phyloP scores from a whole-genome alignment of 2,797 vertebrate genomes.

The Onychomys leucogaster region DNA sequence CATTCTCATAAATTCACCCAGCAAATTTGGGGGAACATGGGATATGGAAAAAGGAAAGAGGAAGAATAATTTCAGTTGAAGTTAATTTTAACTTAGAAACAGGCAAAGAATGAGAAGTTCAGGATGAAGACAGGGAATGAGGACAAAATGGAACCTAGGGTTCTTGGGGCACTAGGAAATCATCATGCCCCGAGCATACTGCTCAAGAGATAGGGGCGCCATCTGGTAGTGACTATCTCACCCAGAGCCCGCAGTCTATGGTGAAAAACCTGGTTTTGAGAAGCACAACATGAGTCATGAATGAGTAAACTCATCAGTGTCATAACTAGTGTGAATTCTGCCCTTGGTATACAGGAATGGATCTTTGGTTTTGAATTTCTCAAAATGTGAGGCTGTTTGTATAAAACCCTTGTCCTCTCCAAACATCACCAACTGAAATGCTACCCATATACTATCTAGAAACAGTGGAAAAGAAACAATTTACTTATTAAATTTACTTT shows the following conservation, averaged over 20 bases:
- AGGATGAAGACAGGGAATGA: not conserved
- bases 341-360: not conserved
- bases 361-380: not conserved
- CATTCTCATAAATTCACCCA: not conserved
- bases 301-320: not conserved
- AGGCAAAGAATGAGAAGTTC: not conserved
- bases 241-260: accelerated
- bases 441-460: not conserved
- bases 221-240: accelerated
- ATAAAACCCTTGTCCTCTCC: not conserved
- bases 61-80: not conserved
- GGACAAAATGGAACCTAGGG: not conserved
- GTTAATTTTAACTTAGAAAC: not conserved
- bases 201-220: accelerated
- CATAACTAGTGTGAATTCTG: not conserved
- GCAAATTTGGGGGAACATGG: not conserved
- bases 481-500: slow-evolving; percentile 42
- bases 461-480: not conserved
- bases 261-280: not conserved
- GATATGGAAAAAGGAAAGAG: not conserved
- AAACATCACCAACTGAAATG: not conserved
- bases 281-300: not conserved
- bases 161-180: not conserved
- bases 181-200: not conserved
- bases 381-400: slow-evolving; percentile 4